Evolutionary conservation across 2,797 vertebrate genomes (phyloP).

Genomic region (Sternotherus odoratus): DNA sequence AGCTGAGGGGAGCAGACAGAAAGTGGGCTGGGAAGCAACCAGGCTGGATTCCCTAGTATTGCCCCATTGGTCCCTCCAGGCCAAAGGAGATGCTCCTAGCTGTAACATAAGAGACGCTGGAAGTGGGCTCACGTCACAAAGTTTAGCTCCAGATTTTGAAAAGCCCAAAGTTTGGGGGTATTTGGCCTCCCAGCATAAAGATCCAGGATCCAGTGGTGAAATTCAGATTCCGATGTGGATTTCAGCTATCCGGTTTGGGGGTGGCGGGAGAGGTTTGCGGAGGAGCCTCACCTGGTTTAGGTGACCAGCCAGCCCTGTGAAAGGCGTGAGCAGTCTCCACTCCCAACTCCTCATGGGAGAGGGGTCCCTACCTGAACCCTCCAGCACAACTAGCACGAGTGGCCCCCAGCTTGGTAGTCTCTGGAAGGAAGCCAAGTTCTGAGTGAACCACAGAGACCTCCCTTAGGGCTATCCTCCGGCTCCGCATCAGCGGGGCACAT

Average conservation of each 20-base stretch:
- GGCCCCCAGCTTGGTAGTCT: background rate
- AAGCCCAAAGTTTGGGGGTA: background rate
- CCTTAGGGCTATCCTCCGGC: background rate
- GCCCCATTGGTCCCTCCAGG: background rate
- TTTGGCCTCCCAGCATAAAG: background rate
- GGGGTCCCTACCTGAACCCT: background rate
- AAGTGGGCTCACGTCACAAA: background rate
- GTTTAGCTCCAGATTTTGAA: background rate
- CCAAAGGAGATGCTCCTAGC: constrained; percentile 1
- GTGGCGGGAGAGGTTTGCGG: accelerated
- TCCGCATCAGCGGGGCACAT: background rate
- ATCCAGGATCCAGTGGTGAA: background rate
- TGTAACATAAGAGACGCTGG: accelerated
- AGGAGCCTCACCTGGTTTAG: background rate
- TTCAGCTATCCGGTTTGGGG: background rate
- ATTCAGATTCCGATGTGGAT: background rate
- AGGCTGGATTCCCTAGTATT: background rate
- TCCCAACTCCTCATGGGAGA: background rate
- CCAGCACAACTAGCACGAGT: background rate
- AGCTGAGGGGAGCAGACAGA: accelerated
- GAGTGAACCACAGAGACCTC: background rate
- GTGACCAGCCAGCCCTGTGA: background rate
- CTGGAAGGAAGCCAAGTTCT: background rate
- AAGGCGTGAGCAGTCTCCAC: background rate
- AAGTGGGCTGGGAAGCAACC: background rate